phyloP scores from a whole-genome alignment of 2,888 invertebrate genomes.

The Parnassius apollo region DNA sequence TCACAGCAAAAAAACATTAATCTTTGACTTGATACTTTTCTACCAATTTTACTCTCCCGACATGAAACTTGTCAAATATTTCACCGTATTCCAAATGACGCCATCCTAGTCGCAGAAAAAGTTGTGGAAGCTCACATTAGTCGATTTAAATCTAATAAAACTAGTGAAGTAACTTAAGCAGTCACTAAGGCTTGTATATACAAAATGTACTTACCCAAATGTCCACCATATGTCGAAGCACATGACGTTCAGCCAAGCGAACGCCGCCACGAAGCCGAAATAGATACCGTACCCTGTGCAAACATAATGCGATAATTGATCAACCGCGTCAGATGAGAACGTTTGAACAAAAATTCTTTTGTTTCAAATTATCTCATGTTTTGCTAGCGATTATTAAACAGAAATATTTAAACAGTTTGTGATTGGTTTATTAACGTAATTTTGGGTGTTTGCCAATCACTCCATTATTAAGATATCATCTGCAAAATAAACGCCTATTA shows the following conservation, averaged over 20 bases:
- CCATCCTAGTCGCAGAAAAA: no score
- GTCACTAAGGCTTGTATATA: no score
- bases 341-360: conserved; percentile 35
- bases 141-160: no score
- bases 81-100: no score
- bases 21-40: no score
- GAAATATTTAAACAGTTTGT: conserved; percentile 16
- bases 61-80: no score
- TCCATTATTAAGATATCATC: conserved; percentile 21
- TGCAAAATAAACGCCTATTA: conserved; percentile 3
- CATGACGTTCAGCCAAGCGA: conserved; percentile 90
- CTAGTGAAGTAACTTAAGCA: no score
- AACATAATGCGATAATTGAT: conserved; percentile 46
- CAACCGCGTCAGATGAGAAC: conserved; percentile 29
- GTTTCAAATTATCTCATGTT: conserved; percentile 35
- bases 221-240: conserved; percentile 92
- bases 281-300: conserved; percentile 84
- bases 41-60: no score
- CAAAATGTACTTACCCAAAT: conserved; percentile 83
- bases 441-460: conserved; percentile 19
- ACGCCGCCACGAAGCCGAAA: conserved; percentile 86
- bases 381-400: conserved; percentile 13
- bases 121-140: no score
- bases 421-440: conserved; percentile 24
- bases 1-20: no score